A percentile compares a stretch with the other conserved stretches of the same genome.
These are phyloP conservation scores for Archips crataeganus DNA, from an alignment of 2,888 invertebrate species.

Conservation along the genomic window DNA sequence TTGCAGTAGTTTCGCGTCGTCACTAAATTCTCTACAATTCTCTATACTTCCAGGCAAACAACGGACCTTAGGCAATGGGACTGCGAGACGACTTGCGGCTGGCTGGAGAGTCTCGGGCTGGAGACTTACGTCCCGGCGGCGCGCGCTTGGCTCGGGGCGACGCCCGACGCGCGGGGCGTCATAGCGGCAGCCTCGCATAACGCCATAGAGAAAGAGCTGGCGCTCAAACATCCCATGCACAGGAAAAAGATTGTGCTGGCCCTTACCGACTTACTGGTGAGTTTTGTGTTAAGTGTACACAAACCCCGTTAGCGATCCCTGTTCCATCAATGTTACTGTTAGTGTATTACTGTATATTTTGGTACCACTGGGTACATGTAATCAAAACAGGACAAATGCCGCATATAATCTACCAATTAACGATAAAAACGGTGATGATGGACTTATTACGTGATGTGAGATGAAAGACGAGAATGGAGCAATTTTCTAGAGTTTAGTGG, in stretches of 20 bases:
- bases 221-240: slow-evolving; percentile 93
- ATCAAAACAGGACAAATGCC: no score
- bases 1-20: background rate
- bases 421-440: no score
- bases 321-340: no score
- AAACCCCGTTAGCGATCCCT: no score
- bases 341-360: no score
- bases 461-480: no score
- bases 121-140: slow-evolving; percentile 92
- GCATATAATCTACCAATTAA: no score
- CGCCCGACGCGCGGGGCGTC: slow-evolving; percentile 86
- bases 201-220: slow-evolving; percentile 96
- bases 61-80: slow-evolving; percentile 93
- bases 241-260: slow-evolving; percentile 96
- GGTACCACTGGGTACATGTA: no score
- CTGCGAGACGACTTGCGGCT: slow-evolving; percentile 91
- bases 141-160: slow-evolving; percentile 93
- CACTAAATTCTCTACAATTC: background rate
- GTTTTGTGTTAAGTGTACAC: slow-evolving; percentile 18
- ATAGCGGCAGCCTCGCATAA: slow-evolving; percentile 91
- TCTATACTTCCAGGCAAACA: slow-evolving; percentile 81
- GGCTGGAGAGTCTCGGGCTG: slow-evolving; percentile 92
- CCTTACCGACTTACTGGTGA: slow-evolving; percentile 86
- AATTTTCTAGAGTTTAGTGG: no score
- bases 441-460: no score